Evolutionary conservation across 2,888 invertebrate genomes (phyloP).

Genomic region (Xanthorhoe spadicearia): DNA sequence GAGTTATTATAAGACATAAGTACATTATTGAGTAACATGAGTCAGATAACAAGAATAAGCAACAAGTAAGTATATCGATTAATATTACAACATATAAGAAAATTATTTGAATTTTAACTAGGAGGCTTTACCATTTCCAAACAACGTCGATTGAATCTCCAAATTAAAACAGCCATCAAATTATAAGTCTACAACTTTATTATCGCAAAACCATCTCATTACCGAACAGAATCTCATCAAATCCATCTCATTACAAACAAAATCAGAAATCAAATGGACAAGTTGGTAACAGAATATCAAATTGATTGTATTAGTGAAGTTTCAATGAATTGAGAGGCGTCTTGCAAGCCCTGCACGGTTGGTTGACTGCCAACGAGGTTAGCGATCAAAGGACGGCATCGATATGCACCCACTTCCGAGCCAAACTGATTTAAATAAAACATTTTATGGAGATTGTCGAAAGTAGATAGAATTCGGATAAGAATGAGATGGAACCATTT

Average conservation of each 20-base stretch:
- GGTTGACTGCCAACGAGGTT: slow-evolving; percentile 44
- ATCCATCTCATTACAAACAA: slow-evolving; percentile 25
- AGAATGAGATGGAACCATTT: slow-evolving; percentile 3
- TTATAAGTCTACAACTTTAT: too few relatives aligned
- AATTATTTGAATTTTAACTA: too few relatives aligned
- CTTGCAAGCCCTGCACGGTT: slow-evolving; percentile 42
- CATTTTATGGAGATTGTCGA: slow-evolving; percentile 42
- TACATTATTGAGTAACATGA: too few relatives aligned
- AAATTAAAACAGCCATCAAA: too few relatives aligned
- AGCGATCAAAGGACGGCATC: slow-evolving; percentile 45
- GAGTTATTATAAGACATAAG: too few relatives aligned
- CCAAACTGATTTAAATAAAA: slow-evolving; percentile 57
- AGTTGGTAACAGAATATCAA: slow-evolving; percentile 39
- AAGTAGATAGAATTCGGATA: slow-evolving; percentile 17
- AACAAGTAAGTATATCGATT: too few relatives aligned
- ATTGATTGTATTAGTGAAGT: slow-evolving; percentile 40
- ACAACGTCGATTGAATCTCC: too few relatives aligned
- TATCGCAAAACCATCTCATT: background rate
- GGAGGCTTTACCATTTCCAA: too few relatives aligned
- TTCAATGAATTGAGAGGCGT: slow-evolving; percentile 38
- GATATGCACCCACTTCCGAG: slow-evolving; percentile 41
- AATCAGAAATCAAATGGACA: slow-evolving; percentile 41
- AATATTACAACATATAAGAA: too few relatives aligned
- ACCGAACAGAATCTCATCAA: slow-evolving; percentile 16
- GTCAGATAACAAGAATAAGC: too few relatives aligned